Evolutionary conservation across 2,797 vertebrate genomes (phyloP), one percentile per base, ranked within the genome.

Genomic region (Garrulus glandarius): DNA sequence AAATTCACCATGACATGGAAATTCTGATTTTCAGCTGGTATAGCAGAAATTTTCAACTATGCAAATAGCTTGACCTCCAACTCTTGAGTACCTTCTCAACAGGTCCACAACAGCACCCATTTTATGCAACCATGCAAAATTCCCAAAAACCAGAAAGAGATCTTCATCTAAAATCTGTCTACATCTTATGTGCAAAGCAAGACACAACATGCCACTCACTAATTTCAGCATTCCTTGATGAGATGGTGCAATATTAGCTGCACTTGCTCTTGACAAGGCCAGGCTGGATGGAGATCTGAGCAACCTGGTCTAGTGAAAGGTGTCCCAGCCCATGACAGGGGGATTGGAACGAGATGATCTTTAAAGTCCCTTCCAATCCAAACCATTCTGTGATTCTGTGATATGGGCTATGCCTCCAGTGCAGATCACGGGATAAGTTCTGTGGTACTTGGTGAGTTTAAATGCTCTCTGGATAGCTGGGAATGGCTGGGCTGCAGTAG

Each of bases 1-100:
- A 60, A 87, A 87, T 89, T 86, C 43, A 71, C 11, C 30, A 71
- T 60, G 75, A 61, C 57, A 47, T 26, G n/a, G 57, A 87, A 93
- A 88, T 78, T 53, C 50, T 74, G 61, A 52, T 22, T 83, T 87
- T 85, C 71, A 89, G 22, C 41, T 83, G 32, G 9, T 56, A 46
- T 57, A 52, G 53, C 68, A 87, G 53, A 89, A 92, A 74, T 24
- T 76, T 80, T 76, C 37, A 80, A 26, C 60, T 59, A 26, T 41
- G 30, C 0, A 5, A 67, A 82, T 2, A 82, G 60, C 9, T 77
- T 85, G 75, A 84, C 21, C n/a, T 74, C 64, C 16, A 30, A 0
- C 1, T 61, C 4, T 47, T 55, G 34, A 91, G 9, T 52, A 52
- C 56, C 44, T 69, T 89, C 74, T 67, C 57, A 41, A 44, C 16